phyloP scores from a whole-genome alignment of 2,113 vertebrate genomes.

The Pomatostomus ruficeps region DNA sequence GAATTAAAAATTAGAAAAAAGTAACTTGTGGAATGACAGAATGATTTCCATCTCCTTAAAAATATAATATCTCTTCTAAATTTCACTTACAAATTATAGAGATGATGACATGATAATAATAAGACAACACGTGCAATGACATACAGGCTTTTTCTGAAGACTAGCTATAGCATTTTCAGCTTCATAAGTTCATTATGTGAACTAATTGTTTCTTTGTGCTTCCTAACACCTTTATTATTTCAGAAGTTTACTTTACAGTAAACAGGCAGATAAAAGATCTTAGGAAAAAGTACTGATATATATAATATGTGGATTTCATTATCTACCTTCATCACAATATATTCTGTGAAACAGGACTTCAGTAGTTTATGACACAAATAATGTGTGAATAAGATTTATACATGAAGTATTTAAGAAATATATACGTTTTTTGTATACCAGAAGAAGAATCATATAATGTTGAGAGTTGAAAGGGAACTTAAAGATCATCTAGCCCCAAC shows the following conservation, averaged over 20 bases:
- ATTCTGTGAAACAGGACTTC: not conserved
- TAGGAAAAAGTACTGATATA: not conserved
- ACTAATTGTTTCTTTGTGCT: not conserved
- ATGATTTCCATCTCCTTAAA: not conserved
- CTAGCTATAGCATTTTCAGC: not conserved
- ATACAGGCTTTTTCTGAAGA: not conserved
- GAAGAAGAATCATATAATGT: not conserved
- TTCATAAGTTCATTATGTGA: not conserved
- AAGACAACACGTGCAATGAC: not conserved
- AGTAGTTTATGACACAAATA: not conserved
- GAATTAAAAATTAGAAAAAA: not conserved
- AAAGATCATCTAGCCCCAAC: not conserved
- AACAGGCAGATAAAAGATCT: not conserved
- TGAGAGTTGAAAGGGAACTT: not conserved
- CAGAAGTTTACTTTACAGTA: slow-evolving; percentile 4
- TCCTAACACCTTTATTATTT: not conserved
- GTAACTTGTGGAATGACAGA: not conserved
- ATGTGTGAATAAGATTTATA: not conserved
- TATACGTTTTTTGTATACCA: not conserved
- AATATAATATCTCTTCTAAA: not conserved
- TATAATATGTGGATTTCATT: not conserved
- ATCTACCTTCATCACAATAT: not conserved
- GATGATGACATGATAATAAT: not conserved
- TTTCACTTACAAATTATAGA: not conserved
- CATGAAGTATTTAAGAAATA: not conserved